These are phyloP conservation scores for Spondyliosoma cantharus DNA, from an alignment of 2,797 vertebrate genomes.

Conservation along the genomic window DNA sequence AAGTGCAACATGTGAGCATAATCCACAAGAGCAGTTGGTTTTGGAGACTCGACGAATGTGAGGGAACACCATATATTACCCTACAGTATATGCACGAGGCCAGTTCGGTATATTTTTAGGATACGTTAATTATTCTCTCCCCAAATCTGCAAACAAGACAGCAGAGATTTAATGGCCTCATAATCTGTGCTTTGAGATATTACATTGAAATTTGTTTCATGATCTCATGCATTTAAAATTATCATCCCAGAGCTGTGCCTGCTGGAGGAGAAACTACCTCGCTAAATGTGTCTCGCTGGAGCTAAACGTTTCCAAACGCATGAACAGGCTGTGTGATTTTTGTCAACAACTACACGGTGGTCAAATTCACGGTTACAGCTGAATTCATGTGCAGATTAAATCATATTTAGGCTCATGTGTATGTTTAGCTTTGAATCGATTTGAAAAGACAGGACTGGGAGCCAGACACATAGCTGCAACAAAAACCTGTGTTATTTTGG, in stretches of 20 bases:
- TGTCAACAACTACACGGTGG: constrained; percentile 18
- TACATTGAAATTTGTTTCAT: constrained; percentile 43
- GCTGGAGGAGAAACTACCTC: constrained; percentile 15
- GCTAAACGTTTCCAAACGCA: constrained; percentile 6
- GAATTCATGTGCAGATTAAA: constrained; percentile 32
- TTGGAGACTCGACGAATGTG: constrained; percentile 4
- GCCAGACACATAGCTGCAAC: constrained; percentile 18
- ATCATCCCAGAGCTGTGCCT: constrained; percentile 35
- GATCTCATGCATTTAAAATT: constrained; percentile 39
- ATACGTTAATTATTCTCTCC: constrained; percentile 36
- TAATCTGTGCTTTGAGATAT: constrained; percentile 57
- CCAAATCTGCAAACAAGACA: constrained; percentile 34
- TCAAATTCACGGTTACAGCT: constrained; percentile 18
- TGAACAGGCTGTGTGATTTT: constrained; percentile 11
- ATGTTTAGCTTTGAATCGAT: constrained; percentile 23
- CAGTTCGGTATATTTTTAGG: constrained; percentile 44
- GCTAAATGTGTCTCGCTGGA: constrained; percentile 28
- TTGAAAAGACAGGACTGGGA: constrained; percentile 31
- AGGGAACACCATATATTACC: constrained; percentile 44
- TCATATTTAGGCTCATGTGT: constrained; percentile 25
- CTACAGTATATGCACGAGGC: background rate
- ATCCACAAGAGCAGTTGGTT: constrained; percentile 41
- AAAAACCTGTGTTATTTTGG: constrained; percentile 61
- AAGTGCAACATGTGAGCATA: constrained; percentile 53
- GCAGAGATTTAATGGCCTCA: constrained; percentile 37